Percentiles rank a stretch among this genome's conserved stretches.
Evolutionary conservation across 2,113 vertebrate genomes (phyloP).

Genomic region (Seriola dumerili): DNA sequence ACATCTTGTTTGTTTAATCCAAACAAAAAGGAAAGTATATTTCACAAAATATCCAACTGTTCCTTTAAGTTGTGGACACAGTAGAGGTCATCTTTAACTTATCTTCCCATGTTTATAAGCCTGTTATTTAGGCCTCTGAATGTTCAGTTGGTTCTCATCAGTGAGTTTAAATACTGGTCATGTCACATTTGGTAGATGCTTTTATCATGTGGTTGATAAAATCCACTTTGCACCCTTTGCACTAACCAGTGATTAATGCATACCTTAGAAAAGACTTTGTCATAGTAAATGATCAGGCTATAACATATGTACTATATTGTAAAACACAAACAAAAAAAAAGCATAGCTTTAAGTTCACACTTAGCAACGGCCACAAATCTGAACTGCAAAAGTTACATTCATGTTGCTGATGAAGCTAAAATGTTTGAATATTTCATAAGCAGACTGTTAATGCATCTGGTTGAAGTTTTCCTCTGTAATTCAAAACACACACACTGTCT

Average conservation of each 20-base stretch:
- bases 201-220: neutral
- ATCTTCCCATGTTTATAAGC: neutral
- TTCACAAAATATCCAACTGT: neutral
- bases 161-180: neutral
- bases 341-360: conserved; percentile 25
- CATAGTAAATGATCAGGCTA: neutral
- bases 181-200: conserved; percentile 7
- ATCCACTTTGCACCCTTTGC: conserved; percentile 7
- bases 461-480: neutral
- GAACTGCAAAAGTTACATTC: conserved; percentile 49
- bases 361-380: conserved; percentile 8
- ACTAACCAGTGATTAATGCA: conserved; percentile 17
- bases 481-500: neutral
- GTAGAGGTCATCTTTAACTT: neutral
- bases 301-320: neutral
- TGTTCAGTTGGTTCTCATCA: neutral
- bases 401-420: conserved; percentile 40
- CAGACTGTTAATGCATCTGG: neutral
- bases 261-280: neutral
- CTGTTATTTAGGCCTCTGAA: neutral
- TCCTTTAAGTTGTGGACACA: neutral
- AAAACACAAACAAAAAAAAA: neutral
- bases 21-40: neutral
- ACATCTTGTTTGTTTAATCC: neutral
- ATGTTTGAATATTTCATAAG: conserved; percentile 27